phyloP scores from a whole-genome alignment of 2,797 vertebrate species.

The Myioborus miniatus region DNA sequence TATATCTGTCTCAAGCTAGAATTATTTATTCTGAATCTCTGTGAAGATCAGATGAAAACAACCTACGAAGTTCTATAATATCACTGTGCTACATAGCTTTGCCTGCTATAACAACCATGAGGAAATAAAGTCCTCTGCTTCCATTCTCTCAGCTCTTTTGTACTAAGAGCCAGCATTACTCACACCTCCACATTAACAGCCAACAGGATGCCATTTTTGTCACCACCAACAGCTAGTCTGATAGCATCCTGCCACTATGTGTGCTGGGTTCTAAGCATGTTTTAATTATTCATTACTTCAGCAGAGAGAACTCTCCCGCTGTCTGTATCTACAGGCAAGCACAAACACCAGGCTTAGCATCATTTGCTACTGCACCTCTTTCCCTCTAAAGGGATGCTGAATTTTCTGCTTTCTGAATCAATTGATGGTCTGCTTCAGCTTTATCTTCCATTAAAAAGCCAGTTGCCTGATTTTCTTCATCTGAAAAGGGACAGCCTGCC shows the following conservation, averaged over 20 bases:
- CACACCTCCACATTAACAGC: not conserved
- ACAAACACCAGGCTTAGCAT: not conserved
- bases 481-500: not conserved
- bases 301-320: not conserved
- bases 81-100: not conserved
- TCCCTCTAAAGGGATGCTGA: not conserved
- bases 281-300: slow-evolving; percentile 48
- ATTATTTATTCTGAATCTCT: not conserved
- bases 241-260: not conserved
- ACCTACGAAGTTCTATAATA: not conserved
- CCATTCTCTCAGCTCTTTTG: not conserved
- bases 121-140: not conserved
- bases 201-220: not conserved
- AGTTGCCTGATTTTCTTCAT: not conserved
- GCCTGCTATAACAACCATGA: not conserved
- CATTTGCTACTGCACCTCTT: not conserved
- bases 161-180: not conserved
- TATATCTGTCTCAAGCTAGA: not conserved
- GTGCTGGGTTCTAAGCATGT: not conserved
- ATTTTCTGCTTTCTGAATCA: not conserved
- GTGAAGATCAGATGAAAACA: not conserved
- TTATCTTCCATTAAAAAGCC: not conserved
- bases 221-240: not conserved
- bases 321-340: not conserved
- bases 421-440: not conserved